Evolutionary conservation across 2,113 vertebrate genomes (phyloP), one percentile per base, ranked within the genome.

Genomic region (Cichladusa arquata): DNA sequence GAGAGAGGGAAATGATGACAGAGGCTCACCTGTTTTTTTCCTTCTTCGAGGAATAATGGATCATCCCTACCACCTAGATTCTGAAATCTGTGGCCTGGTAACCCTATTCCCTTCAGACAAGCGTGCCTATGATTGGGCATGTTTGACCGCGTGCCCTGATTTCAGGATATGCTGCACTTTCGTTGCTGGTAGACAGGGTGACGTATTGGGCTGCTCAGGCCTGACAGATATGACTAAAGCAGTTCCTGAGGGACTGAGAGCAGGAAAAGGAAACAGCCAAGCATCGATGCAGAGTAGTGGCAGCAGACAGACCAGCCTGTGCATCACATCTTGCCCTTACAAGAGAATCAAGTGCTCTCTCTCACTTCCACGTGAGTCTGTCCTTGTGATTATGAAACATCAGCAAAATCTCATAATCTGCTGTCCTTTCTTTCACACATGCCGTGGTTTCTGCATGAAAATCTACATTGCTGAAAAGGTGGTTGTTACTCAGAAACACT

Each of bases 131-230:
- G 92, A 66, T 70, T 76, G 36, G 91, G 82, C 81, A 34, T 11
- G 87, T 74, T 92, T 98, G 97, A 97, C 93, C 91, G 86, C 9
- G 1, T 96, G 97, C 97, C 95, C 95, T 95, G 78, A 81, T 88
- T 95, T 92, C 79, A 74, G 95, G 93, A 72, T 90, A 3, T 9
- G 94, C 92, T 94, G 88, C 81, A 19, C 93, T 97, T 94, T 90
- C 28, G 11, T 90, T 93, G 90, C 97, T 93, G 86, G 64, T 34
- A 86, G 81, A 76, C 94, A 84, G 88, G 90, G 90, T 97, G 97
- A 95, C 20, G 70, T 95, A n/a, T 77, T 20, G 73, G 84, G 92
- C 93, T 91, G 93, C 94, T 92, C 84, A 8, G 81, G 87, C 93
- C 94, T 86, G 96, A 88, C 53, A 44, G 87, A 93, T 94, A 5